These are phyloP conservation scores for Heloderma charlesbogerti DNA, from an alignment of 2,113 vertebrate genomes.

Conservation along the genomic window DNA sequence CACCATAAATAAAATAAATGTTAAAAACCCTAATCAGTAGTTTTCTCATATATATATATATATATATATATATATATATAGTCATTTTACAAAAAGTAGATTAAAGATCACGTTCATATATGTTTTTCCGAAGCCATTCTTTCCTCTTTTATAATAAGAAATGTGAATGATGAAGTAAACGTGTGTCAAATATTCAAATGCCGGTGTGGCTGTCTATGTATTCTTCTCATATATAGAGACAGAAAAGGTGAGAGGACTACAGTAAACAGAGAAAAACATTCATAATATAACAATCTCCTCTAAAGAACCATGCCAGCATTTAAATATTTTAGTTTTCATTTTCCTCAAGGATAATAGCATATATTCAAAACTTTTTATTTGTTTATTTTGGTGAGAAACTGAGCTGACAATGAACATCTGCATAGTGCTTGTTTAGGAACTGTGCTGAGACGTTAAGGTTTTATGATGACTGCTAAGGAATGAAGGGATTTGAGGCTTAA, in stretches of 20 bases:
- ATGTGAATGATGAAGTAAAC: slow-evolving; percentile 5
- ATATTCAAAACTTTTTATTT: slow-evolving; percentile 15
- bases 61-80: too few relatives aligned
- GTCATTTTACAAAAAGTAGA: neutral
- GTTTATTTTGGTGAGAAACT: slow-evolving; percentile 21
- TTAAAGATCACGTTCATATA: neutral
- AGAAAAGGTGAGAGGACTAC: slow-evolving; percentile 7
- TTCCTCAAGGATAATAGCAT: slow-evolving; percentile 25
- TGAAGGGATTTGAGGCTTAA: neutral
- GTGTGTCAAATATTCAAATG: slow-evolving; percentile 37
- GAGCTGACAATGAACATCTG: slow-evolving; percentile 22
- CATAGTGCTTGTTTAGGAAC: slow-evolving; percentile 12
- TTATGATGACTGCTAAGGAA: neutral
- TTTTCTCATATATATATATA: neutral
- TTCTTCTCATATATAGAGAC: neutral
- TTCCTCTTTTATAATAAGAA: neutral
- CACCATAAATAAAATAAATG: too few relatives aligned
- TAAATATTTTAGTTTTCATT: slow-evolving; percentile 6
- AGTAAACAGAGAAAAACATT: slow-evolving; percentile 17
- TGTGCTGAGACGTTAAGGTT: neutral
- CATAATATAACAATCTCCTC: neutral
- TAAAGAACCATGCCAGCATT: neutral
- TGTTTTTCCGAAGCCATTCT: neutral
- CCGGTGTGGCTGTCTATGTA: slow-evolving; percentile 25
- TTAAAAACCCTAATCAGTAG: neutral